Conservation (phyloP, 1,140 invertebrate species). For the Sycophaga agraensis region DNA sequence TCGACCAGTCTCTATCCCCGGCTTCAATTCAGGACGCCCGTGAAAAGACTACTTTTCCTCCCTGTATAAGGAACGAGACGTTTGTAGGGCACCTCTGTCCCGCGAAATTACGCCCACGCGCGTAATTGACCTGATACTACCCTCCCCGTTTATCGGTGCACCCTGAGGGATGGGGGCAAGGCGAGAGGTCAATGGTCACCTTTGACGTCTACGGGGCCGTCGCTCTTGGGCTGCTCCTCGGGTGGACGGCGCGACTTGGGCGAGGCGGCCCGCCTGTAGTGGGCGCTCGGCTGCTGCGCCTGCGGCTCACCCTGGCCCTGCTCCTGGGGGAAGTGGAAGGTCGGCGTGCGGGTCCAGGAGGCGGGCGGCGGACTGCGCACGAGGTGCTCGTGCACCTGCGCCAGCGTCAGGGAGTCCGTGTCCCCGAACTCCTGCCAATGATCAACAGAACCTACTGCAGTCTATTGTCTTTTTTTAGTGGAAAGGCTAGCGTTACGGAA, state of each 20-base stretch:
- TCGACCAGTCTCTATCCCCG: too few species aligned
- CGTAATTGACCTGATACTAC: too few species aligned
- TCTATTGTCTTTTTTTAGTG: too few species aligned
- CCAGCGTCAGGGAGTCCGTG: conserved; percentile 70
- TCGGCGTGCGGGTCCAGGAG: conserved; percentile 63
- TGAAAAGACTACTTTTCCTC: too few species aligned
- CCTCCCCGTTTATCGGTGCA: neutral
- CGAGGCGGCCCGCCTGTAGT: conserved; percentile 36
- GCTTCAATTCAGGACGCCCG: too few species aligned
- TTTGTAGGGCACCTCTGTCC: too few species aligned
- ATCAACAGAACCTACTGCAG: too few species aligned
- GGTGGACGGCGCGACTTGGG: conserved; percentile 34
- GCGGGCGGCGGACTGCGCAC: conserved; percentile 78
- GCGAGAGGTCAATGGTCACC: conserved; percentile 37
- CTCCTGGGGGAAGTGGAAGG: conserved; percentile 51
- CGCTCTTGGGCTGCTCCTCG: conserved; percentile 30
- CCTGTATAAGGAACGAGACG: too few species aligned
- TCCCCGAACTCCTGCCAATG: conserved; percentile 70
- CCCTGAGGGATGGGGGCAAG: too few species aligned
- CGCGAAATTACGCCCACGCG: too few species aligned
- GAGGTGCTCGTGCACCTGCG: conserved; percentile 80
- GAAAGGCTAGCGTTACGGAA: too few species aligned
- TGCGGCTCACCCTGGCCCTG: neutral
- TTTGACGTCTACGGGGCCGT: conserved; percentile 48
- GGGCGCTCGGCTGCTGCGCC: neutral